Percentiles rank a stretch among this genome's conserved stretches.
phyloP scores from a whole-genome alignment of 2,888 invertebrate species.

The Cataglyphis cursor region DNA sequence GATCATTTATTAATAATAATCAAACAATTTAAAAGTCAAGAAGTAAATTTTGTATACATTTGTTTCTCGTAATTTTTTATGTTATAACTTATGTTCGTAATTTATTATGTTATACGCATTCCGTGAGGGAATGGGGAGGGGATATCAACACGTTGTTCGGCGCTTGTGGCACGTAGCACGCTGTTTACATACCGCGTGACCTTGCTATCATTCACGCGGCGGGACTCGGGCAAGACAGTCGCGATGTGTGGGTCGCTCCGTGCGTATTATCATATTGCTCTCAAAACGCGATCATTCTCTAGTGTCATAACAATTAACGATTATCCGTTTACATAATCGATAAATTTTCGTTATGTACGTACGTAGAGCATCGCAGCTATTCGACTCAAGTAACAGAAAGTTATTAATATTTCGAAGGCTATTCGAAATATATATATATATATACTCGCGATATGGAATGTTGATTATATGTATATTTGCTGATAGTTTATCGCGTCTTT shows the following conservation, averaged over 20 bases:
- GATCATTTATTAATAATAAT: background rate
- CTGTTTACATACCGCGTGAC: background rate
- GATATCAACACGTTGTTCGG: background rate
- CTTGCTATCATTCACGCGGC: conserved; percentile 4
- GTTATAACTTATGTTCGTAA: too few species aligned
- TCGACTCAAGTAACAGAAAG: background rate
- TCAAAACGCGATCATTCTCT: background rate
- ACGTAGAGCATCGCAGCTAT: background rate
- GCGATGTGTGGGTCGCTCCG: background rate
- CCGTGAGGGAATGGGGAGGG: background rate
- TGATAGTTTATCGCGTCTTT: background rate
- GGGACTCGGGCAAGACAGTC: background rate
- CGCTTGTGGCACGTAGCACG: background rate
- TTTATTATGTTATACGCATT: background rate
- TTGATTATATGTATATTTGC: background rate
- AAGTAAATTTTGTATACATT: background rate
- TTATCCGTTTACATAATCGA: background rate
- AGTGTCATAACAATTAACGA: background rate
- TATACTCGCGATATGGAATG: background rate
- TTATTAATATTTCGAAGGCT: background rate
- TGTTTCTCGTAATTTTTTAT: too few species aligned
- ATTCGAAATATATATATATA: background rate
- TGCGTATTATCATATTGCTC: background rate
- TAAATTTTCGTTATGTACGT: background rate
- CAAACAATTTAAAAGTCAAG: background rate